Conservation (phyloP, 2,888 invertebrate species). For the Lithophane ornitopus region DNA sequence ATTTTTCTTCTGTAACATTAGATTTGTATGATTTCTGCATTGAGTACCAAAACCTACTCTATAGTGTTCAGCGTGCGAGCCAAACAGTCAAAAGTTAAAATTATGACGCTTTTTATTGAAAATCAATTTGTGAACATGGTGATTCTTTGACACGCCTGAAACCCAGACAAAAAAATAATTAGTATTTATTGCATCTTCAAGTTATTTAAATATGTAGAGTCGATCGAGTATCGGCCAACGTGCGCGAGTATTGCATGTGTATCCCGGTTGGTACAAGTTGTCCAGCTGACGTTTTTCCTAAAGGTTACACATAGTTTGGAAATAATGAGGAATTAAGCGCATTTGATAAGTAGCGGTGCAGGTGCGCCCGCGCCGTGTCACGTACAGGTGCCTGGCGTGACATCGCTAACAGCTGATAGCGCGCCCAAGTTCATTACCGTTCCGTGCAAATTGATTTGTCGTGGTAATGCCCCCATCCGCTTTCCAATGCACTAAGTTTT, state of each 20-base stretch:
- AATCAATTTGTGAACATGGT: not conserved
- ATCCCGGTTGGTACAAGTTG: slow-evolving; percentile 27
- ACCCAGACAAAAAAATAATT: not conserved
- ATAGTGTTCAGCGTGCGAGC: not conserved
- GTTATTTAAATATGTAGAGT: slow-evolving; percentile 2
- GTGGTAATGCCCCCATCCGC: slow-evolving; percentile 80
- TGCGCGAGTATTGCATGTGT: slow-evolving; percentile 1
- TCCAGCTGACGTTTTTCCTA: slow-evolving; percentile 66
- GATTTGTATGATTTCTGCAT: slow-evolving; percentile 1
- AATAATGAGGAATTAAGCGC: slow-evolving; percentile 64
- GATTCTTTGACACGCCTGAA: not conserved
- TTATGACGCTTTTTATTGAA: not conserved
- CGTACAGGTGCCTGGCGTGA: slow-evolving; percentile 73
- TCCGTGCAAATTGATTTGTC: slow-evolving; percentile 85
- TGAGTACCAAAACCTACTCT: not conserved
- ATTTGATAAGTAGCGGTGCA: slow-evolving; percentile 69
- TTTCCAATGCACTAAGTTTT: slow-evolving; percentile 80
- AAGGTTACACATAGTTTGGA: slow-evolving; percentile 70
- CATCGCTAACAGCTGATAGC: slow-evolving; percentile 85
- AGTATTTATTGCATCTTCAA: not conserved
- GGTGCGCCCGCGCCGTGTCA: slow-evolving; percentile 63
- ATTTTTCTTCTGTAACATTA: not conserved
- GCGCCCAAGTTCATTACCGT: slow-evolving; percentile 89
- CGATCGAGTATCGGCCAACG: not conserved
- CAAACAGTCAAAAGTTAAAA: slow-evolving; percentile 3